Conservation (phyloP, 2,113 vertebrate species). For the Podarcis raffonei region DNA sequence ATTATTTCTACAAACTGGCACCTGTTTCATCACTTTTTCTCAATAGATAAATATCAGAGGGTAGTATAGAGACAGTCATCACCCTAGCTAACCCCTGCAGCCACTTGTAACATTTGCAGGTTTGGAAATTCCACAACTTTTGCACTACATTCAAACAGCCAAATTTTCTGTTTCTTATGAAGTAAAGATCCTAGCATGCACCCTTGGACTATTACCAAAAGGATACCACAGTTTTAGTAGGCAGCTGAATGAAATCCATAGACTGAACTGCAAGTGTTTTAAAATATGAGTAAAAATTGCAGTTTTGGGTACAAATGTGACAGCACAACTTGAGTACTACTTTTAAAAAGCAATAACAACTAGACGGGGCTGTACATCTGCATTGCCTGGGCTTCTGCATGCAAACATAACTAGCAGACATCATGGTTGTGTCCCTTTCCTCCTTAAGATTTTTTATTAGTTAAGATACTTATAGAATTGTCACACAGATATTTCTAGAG, state of each 20-base stretch:
- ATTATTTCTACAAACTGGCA: not conserved
- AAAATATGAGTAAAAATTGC: not conserved
- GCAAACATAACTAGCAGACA: too few species aligned
- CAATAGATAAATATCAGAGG: not conserved
- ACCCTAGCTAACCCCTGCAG: not conserved
- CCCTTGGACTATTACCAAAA: not conserved
- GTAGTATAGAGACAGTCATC: not conserved
- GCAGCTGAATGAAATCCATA: not conserved
- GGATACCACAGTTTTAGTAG: not conserved
- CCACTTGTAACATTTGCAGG: not conserved
- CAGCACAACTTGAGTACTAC: not conserved
- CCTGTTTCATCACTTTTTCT: not conserved
- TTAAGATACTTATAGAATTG: not conserved
- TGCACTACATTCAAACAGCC: not conserved
- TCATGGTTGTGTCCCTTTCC: not conserved
- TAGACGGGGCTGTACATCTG: not conserved
- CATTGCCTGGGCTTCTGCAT: not conserved
- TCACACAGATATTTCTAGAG: conserved; percentile 8
- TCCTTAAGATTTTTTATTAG: not conserved
- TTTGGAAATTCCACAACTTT: not conserved
- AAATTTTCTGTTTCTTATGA: not conserved
- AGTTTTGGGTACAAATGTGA: not conserved
- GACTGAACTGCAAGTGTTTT: not conserved
- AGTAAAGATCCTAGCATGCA: not conserved
- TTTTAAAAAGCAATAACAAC: not conserved